Conservation (phyloP, 2,113 vertebrate species). For the Nerophis lumbriciformis region DNA sequence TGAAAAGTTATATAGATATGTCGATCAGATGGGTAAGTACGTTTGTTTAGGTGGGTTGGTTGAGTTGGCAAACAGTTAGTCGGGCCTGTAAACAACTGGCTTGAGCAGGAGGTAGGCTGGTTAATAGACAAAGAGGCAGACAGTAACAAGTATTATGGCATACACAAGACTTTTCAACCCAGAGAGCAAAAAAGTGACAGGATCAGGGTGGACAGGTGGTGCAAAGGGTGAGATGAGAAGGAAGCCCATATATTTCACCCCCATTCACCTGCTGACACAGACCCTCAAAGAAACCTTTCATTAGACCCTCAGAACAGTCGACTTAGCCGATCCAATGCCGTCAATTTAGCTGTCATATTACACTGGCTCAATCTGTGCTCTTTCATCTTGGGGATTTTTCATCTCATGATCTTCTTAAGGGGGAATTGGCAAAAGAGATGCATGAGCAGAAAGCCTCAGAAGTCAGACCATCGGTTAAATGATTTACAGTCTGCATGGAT, state of each 20-base stretch:
- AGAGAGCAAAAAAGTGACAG: slow-evolving; percentile 3
- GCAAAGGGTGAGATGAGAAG: slow-evolving; percentile 4
- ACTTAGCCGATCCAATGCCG: slow-evolving; percentile 42
- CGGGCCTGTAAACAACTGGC: not conserved
- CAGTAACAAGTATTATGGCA: slow-evolving; percentile 34
- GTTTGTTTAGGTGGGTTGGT: not conserved
- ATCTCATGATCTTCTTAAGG: slow-evolving; percentile 51
- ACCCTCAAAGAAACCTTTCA: slow-evolving; percentile 69
- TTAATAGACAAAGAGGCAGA: slow-evolving; percentile 22
- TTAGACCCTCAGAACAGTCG: slow-evolving; percentile 55
- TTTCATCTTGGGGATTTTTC: slow-evolving; percentile 61
- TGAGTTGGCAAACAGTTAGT: not conserved
- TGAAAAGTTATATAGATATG: not conserved
- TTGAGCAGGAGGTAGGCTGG: not conserved
- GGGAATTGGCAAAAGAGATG: slow-evolving; percentile 43
- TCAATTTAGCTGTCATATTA: slow-evolving; percentile 63
- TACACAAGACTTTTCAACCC: slow-evolving; percentile 40
- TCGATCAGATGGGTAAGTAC: not conserved
- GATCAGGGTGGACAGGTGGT: slow-evolving; percentile 22
- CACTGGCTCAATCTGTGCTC: slow-evolving; percentile 45
- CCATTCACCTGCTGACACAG: slow-evolving; percentile 64
- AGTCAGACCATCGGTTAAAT: slow-evolving; percentile 44
- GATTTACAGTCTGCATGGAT: slow-evolving; percentile 41
- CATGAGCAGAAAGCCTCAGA: slow-evolving; percentile 27
- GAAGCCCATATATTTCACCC: slow-evolving; percentile 57